phyloP scores from a whole-genome alignment of 2,888 invertebrate genomes.

The Globia sparganii region DNA sequence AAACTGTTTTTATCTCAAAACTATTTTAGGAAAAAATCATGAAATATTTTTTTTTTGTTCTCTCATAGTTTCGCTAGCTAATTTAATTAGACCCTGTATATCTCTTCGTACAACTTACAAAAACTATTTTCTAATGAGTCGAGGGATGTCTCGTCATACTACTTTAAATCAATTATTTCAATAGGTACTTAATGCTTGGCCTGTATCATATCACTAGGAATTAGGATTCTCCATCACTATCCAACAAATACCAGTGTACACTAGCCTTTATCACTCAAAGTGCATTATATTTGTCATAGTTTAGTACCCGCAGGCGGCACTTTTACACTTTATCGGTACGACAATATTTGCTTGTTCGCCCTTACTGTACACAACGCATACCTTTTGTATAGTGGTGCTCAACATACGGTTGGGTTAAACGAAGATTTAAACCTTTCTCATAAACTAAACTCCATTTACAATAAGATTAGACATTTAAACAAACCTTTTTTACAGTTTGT shows the following conservation, averaged over 20 bases:
- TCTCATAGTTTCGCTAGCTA: not conserved
- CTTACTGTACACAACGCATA: conserved; percentile 58
- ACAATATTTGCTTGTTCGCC: conserved; percentile 78
- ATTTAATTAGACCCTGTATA: not conserved
- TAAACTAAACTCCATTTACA: too few species aligned
- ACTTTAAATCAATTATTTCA: not conserved
- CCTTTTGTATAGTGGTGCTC: conserved; percentile 35
- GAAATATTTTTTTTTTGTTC: not conserved
- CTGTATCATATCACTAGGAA: not conserved
- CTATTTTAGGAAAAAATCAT: not conserved
- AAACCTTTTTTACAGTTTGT: too few species aligned
- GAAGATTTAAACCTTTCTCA: not conserved
- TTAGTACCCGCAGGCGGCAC: conserved; percentile 75
- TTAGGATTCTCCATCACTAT: conserved; percentile 11
- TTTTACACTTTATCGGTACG: conserved; percentile 78
- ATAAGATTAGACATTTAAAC: too few species aligned
- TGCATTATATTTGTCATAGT: conserved; percentile 76
- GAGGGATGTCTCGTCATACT: not conserved
- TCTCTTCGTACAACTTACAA: too few species aligned
- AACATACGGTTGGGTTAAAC: conserved; percentile 1
- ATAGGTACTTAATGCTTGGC: too few species aligned
- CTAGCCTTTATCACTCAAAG: conserved; percentile 56
- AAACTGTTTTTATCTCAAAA: too few species aligned
- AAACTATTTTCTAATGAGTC: too few species aligned
- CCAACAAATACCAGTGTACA: conserved; percentile 9